Evolutionary conservation across 2,113 vertebrate genomes (phyloP).

Genomic region (Synchiropus splendidus): DNA sequence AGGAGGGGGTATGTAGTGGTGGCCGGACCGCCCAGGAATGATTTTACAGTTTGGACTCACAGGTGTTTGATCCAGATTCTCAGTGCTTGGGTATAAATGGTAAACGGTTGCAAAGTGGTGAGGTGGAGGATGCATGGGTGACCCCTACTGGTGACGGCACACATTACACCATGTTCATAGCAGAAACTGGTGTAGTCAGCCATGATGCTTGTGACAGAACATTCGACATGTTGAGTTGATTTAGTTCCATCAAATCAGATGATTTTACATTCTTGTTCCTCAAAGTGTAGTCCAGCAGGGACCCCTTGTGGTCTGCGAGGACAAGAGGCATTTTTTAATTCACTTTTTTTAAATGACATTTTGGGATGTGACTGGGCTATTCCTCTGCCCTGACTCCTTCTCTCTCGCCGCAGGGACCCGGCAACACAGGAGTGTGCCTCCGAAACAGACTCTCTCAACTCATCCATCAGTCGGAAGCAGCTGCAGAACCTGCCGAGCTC

Average conservation of each 20-base stretch:
- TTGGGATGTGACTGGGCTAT: no score
- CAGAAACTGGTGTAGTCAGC: no score
- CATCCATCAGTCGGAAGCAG: constrained; percentile 77
- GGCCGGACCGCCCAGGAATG: constrained; percentile 31
- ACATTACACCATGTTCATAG: not conserved
- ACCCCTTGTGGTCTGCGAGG: no score
- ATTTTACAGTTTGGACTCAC: constrained; percentile 38
- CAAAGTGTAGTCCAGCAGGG: no score
- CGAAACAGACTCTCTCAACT: constrained; percentile 86
- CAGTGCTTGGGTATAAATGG: constrained; percentile 10
- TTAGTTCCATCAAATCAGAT: no score
- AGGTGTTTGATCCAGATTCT: constrained; percentile 38
- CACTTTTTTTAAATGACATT: no score
- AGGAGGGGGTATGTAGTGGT: constrained; percentile 80
- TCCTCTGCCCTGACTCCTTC: constrained; percentile 3
- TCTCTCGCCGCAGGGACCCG: constrained; percentile 62
- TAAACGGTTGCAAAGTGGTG: not conserved
- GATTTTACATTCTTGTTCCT: no score
- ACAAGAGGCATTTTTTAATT: no score
- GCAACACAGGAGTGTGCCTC: constrained; percentile 73
- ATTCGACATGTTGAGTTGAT: no score
- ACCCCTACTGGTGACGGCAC: not conserved
- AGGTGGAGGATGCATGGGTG: constrained; percentile 2
- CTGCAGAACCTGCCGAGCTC: constrained; percentile 72
- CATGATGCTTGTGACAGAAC: no score